phyloP scores from a whole-genome alignment of 1,140 invertebrate species.

The Plectrocnemia conspersa region DNA sequence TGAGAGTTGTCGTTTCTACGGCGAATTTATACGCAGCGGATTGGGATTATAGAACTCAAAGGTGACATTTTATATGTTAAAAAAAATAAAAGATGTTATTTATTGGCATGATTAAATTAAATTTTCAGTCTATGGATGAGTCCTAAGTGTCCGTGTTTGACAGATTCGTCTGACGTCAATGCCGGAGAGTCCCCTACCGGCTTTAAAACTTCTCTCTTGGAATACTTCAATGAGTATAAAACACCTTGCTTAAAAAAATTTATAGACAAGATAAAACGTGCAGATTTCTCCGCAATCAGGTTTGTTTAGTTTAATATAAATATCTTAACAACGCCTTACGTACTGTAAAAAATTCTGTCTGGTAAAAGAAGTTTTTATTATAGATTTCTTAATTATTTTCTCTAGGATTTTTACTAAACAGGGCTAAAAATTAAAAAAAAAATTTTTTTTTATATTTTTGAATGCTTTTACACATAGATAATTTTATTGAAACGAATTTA shows the following conservation, averaged over 20 bases:
- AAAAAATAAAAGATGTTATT: neutral
- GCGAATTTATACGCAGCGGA: slow-evolving; percentile 88
- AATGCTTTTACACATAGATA: no score
- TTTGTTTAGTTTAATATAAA: no score
- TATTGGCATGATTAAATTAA: no score
- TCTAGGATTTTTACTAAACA: no score
- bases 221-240: slow-evolving; percentile 76
- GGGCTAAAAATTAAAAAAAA: no score
- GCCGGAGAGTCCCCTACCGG: slow-evolving; percentile 77
- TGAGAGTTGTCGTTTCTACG: slow-evolving; percentile 84
- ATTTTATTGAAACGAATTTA: no score
- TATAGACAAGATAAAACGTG: slow-evolving; percentile 65
- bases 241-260: slow-evolving; percentile 64
- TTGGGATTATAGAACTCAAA: slow-evolving; percentile 92
- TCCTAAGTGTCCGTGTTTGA: slow-evolving; percentile 64
- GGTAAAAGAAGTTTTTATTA: no score
- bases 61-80: slow-evolving; percentile 52
- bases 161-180: slow-evolving; percentile 49
- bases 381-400: no score
- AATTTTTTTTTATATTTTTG: no score
- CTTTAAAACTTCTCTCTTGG: slow-evolving; percentile 79
- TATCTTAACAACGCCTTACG: no score
- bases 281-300: slow-evolving; percentile 79
- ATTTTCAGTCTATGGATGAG: slow-evolving; percentile 78
- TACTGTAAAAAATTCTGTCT: no score